A percentile compares a stretch with the other conserved stretches of the same genome.
These are phyloP conservation scores for Drosophila tsacasi DNA, from an alignment of 1,140 invertebrate species.

Conservation along the genomic window DNA sequence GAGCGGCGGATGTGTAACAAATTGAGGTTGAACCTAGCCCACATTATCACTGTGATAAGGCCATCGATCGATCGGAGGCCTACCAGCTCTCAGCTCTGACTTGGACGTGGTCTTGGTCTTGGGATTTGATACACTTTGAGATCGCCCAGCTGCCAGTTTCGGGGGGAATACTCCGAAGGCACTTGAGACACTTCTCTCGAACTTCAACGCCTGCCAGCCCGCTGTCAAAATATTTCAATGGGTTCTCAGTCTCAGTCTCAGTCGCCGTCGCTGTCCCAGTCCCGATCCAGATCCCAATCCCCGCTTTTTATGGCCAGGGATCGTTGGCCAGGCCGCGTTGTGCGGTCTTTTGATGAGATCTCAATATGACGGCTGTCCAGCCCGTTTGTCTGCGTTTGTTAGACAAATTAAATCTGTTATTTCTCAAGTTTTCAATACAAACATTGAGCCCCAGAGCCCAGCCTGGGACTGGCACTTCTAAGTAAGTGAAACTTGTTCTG, in stretches of 20 bases:
- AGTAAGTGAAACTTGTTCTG: conserved; percentile 75
- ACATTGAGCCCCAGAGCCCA: conserved; percentile 10
- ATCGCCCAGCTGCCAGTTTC: conserved; percentile 64
- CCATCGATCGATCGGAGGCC: conserved; percentile 42
- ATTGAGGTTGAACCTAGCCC: conserved; percentile 47
- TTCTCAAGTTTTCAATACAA: conserved; percentile 68
- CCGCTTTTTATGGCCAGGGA: conserved; percentile 22
- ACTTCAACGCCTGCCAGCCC: conserved; percentile 79
- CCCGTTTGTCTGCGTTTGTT: conserved; percentile 56
- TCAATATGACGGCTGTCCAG: conserved; percentile 76
- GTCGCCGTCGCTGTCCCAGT: background rate
- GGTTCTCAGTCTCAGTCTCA: conserved; percentile 16
- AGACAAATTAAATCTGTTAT: conserved; percentile 81
- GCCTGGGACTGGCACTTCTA: conserved; percentile 46
- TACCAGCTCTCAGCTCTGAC: conserved; percentile 1
- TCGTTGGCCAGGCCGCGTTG: conserved; percentile 47
- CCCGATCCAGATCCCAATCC: conserved; percentile 7
- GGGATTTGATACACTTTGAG: conserved; percentile 18
- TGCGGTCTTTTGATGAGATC: conserved; percentile 82
- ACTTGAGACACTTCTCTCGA: conserved; percentile 83
- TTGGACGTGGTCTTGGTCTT: conserved; percentile 1
- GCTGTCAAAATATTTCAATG: conserved; percentile 84
- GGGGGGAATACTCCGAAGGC: conserved; percentile 74
- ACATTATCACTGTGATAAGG: conserved; percentile 81
- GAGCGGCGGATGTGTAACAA: conserved; percentile 54